Percentiles rank a stretch among this genome's conserved stretches.
These are phyloP conservation scores for Himalopsyche kuldschensis DNA, from an alignment of 2,888 invertebrate species.

Conservation along the genomic window DNA sequence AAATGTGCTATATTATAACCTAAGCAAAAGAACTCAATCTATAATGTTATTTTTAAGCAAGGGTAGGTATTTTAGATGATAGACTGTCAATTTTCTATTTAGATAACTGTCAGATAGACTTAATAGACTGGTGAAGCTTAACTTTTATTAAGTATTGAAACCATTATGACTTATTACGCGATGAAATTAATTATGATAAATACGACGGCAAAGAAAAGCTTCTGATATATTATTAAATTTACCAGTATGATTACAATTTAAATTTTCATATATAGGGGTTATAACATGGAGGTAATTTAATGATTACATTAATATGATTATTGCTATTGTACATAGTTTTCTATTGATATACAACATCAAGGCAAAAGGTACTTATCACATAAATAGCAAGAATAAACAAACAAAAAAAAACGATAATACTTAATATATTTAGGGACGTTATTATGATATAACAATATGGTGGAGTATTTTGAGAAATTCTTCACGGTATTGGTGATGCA, in stretches of 20 bases:
- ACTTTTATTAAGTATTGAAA: not conserved
- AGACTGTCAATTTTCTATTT: no score
- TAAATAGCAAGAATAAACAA: not conserved
- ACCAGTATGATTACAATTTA: not conserved
- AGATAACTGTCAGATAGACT: no score
- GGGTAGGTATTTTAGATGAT: no score
- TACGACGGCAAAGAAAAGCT: not conserved
- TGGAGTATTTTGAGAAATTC: not conserved
- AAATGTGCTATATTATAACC: no score
- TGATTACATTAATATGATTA: constrained; percentile 15
- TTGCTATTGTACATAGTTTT: constrained; percentile 32
- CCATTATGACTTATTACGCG: no score
- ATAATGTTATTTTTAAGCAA: no score
- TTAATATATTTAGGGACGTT: not conserved
- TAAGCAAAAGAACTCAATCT: no score
- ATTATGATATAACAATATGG: not conserved
- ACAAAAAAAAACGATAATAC: not conserved
- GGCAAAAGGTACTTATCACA: constrained; percentile 28
- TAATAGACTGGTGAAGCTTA: no score
- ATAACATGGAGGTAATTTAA: not conserved
- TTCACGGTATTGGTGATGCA: not conserved
- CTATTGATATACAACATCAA: constrained; percentile 36
- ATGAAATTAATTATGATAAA: not conserved
- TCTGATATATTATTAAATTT: no score
- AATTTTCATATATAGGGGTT: not conserved